These are phyloP conservation scores for Lasioglossum leucozonium DNA, from an alignment of 2,888 invertebrate genomes.

Conservation along the genomic window DNA sequence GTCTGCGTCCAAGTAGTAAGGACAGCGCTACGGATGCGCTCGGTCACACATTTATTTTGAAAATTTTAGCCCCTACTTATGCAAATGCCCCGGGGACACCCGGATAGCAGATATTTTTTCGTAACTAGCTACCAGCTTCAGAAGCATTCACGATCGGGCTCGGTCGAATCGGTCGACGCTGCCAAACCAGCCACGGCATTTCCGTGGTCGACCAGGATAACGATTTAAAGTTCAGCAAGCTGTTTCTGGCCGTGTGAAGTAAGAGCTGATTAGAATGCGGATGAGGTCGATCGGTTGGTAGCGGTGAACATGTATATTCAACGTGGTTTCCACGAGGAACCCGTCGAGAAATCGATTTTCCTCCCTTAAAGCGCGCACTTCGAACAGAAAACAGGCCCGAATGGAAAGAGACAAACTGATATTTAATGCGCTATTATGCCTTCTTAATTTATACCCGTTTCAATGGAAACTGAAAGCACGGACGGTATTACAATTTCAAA, in stretches of 20 bases:
- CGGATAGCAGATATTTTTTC: slow-evolving; percentile 53
- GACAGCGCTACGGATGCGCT: too few relatives aligned
- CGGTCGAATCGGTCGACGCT: slow-evolving; percentile 63
- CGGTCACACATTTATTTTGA: neutral
- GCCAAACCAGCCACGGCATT: slow-evolving; percentile 68
- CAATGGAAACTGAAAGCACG: slow-evolving; percentile 3
- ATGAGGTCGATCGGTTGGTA: slow-evolving; percentile 73
- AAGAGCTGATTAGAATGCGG: slow-evolving; percentile 78
- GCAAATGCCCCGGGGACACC: slow-evolving; percentile 14
- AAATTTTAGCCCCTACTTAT: slow-evolving; percentile 35
- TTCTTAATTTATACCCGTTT: slow-evolving; percentile 29
- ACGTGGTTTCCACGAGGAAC: slow-evolving; percentile 64
- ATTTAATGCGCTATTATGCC: slow-evolving; percentile 58
- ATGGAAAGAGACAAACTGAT: slow-evolving; percentile 62
- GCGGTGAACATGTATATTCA: slow-evolving; percentile 75
- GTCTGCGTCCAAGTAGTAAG: neutral
- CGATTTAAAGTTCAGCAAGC: slow-evolving; percentile 77
- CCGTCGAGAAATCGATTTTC: slow-evolving; percentile 71
- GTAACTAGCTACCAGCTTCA: slow-evolving; percentile 51
- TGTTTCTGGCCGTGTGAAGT: slow-evolving; percentile 75
- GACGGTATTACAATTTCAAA: too few relatives aligned
- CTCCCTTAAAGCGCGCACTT: slow-evolving; percentile 56
- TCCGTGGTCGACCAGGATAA: slow-evolving; percentile 72
- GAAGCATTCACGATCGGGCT: slow-evolving; percentile 64
- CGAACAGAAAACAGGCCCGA: slow-evolving; percentile 36